A percentile compares a stretch with the other conserved stretches of the same genome.
These are phyloP conservation scores for Blomia tropicalis DNA, from an alignment of 2,888 invertebrate genomes.

Conservation along the genomic window DNA sequence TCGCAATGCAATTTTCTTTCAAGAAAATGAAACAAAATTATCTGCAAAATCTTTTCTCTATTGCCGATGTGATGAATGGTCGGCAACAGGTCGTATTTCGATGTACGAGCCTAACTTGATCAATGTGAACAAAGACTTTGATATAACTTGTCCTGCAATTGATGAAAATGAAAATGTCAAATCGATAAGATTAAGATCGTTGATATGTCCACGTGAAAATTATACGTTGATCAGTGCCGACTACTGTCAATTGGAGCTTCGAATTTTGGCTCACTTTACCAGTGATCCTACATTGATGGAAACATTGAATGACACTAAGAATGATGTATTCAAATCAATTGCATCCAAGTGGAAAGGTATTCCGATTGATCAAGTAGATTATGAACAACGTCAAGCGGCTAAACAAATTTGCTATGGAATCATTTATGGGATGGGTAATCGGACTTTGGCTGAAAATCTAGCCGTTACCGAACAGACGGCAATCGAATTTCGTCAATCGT, in stretches of 20 bases:
- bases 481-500: conserved; percentile 42
- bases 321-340: conserved; percentile 67
- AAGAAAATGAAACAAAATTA: too few species aligned
- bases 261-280: conserved; percentile 78
- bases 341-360: conserved; percentile 68
- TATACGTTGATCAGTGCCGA: conserved; percentile 68
- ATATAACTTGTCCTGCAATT: conserved; percentile 23
- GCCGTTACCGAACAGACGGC: conserved; percentile 64
- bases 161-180: neutral
- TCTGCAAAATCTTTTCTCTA: conserved; percentile 27
- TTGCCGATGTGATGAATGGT: conserved; percentile 34
- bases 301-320: conserved; percentile 39
- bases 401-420: conserved; percentile 85
- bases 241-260: conserved; percentile 86
- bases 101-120: conserved; percentile 88
- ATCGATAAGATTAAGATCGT: conserved; percentile 38
- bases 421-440: conserved; percentile 87
- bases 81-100: conserved; percentile 55
- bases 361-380: conserved; percentile 49
- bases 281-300: conserved; percentile 51
- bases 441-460: conserved; percentile 59
- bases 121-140: conserved; percentile 70
- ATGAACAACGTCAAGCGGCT: conserved; percentile 61
- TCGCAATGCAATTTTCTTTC: conserved; percentile 33
- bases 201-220: conserved; percentile 35